These are phyloP conservation scores for Philopotamus ludificatus DNA, from an alignment of 1,140 invertebrate species.

Conservation along the genomic window DNA sequence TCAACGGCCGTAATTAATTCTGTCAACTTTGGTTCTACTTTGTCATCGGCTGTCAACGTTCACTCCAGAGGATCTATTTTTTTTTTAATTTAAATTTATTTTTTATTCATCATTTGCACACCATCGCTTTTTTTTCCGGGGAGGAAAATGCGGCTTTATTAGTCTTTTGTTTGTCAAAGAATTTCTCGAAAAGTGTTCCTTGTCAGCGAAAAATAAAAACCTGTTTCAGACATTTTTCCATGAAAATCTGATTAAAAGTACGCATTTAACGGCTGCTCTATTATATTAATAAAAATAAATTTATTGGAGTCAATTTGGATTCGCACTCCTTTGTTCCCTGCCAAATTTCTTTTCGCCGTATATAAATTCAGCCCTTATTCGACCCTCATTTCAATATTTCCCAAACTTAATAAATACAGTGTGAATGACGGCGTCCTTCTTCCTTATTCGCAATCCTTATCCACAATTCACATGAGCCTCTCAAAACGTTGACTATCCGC, in stretches of 20 bases:
- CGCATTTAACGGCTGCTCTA: too few relatives aligned
- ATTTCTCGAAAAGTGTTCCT: too few relatives aligned
- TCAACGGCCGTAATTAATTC: slow-evolving; percentile 22
- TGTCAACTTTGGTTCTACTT: slow-evolving; percentile 28
- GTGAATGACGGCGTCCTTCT: background rate
- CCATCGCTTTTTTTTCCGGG: background rate
- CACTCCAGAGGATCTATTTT: slow-evolving; percentile 10
- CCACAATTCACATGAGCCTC: background rate
- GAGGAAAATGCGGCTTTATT: slow-evolving; percentile 7
- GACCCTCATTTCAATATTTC: background rate
- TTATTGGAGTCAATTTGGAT: too few relatives aligned
- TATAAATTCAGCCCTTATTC: too few relatives aligned
- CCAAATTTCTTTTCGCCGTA: too few relatives aligned
- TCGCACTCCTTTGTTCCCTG: too few relatives aligned
- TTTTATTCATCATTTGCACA: background rate
- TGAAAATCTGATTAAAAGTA: too few relatives aligned
- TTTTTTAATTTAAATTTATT: slow-evolving; percentile 2
- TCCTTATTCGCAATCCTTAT: background rate
- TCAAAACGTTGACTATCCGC: too few relatives aligned
- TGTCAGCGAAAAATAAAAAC: too few relatives aligned
- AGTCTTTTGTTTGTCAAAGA: slow-evolving; percentile 7
- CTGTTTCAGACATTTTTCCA: too few relatives aligned
- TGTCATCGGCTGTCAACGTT: slow-evolving; percentile 23
- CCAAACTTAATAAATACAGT: background rate
- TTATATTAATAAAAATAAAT: too few relatives aligned